phyloP scores from a whole-genome alignment of 1,140 invertebrate species.

The Pararge aegeria region DNA sequence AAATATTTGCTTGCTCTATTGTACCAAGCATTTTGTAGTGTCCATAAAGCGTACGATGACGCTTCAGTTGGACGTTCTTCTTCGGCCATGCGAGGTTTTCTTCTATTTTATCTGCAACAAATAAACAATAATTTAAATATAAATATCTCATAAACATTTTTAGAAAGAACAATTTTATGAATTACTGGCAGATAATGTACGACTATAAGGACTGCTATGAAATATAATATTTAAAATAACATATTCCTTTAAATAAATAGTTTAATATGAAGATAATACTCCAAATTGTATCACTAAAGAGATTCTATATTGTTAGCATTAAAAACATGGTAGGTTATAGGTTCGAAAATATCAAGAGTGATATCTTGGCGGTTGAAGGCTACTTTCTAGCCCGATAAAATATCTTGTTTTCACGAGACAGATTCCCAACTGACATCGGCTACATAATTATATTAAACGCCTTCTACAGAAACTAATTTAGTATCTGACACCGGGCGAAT shows the following conservation, averaged over 20 bases:
- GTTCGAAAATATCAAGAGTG: no score
- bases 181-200: no score
- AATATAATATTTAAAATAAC: no score
- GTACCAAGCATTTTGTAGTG: conserved; percentile 50
- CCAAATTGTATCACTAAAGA: no score
- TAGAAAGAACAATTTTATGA: no score
- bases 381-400: no score
- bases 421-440: neutral
- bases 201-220: no score
- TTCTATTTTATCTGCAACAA: conserved; percentile 67
- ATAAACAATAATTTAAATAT: conserved; percentile 40
- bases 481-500: conserved; percentile 51
- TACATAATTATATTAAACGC: conserved; percentile 35
- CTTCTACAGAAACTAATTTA: conserved; percentile 45
- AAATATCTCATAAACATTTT: conserved; percentile 7
- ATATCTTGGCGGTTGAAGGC: no score
- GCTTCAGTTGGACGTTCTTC: conserved; percentile 62
- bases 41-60: conserved; percentile 71
- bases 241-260: no score
- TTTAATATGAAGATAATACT: no score
- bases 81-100: conserved; percentile 73
- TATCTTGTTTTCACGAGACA: neutral
- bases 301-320: no score
- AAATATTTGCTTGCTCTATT: conserved; percentile 29
- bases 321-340: no score